Evolutionary conservation across 2,113 vertebrate genomes (phyloP).

Genomic region (Phaethornis superciliosus): DNA sequence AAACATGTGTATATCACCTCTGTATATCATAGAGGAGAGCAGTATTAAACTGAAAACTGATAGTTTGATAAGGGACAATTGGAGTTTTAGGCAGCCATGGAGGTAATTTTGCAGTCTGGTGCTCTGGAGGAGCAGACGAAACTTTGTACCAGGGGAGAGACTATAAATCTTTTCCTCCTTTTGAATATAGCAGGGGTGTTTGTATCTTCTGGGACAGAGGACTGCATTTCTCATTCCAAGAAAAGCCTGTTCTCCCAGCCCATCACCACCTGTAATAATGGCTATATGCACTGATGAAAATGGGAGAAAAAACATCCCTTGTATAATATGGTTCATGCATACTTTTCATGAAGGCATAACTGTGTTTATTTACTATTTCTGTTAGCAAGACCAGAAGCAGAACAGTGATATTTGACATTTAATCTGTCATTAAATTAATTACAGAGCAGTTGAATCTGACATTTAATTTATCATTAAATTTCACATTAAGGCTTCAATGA

Average conservation of each 20-base stretch:
- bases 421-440: conserved; percentile 53
- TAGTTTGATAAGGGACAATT: background rate
- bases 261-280: background rate
- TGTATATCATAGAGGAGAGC: background rate
- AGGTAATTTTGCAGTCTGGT: background rate
- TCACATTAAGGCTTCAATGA: conserved; percentile 34
- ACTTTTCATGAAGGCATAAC: background rate
- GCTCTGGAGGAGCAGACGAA: background rate
- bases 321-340: background rate
- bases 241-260: background rate
- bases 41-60: background rate
- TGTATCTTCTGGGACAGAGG: background rate
- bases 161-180: background rate
- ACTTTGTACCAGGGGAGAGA: background rate
- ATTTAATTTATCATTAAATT: conserved; percentile 60
- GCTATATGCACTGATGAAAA: background rate
- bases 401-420: conserved; percentile 42
- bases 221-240: background rate
- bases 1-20: background rate
- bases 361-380: conserved; percentile 12
- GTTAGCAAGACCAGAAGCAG: background rate
- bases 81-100: background rate
- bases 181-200: background rate
- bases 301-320: background rate
- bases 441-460: conserved; percentile 23